Conservation (phyloP, 2,888 invertebrate species). For the Agrilus mali region DNA sequence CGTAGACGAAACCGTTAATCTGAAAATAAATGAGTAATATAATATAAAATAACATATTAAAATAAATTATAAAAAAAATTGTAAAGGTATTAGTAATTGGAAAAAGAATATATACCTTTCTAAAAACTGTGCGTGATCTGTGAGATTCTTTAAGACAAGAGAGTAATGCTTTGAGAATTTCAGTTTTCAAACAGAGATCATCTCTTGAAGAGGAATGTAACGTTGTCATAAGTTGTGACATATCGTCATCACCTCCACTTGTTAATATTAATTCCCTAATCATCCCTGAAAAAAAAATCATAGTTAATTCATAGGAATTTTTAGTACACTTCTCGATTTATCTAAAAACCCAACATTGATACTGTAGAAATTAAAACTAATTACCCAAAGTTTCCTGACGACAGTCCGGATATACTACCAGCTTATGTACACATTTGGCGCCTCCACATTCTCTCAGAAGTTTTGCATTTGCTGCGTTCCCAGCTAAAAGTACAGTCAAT, state of each 20-base stretch:
- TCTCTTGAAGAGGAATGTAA: conserved; percentile 82
- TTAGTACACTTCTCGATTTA: too few relatives aligned
- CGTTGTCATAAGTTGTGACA: conserved; percentile 81
- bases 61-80: too few relatives aligned
- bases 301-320: too few relatives aligned
- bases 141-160: conserved; percentile 91
- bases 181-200: conserved; percentile 73
- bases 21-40: conserved; percentile 19
- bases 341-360: too few relatives aligned
- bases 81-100: too few relatives aligned
- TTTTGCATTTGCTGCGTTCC: conserved; percentile 78
- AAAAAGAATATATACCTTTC: conserved; percentile 50
- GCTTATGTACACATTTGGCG: conserved; percentile 80
- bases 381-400: conserved; percentile 67
- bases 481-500: conserved; percentile 67
- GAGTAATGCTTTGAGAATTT: conserved; percentile 78
- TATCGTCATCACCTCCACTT: conserved; percentile 91
- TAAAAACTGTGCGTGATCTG: conserved; percentile 88
- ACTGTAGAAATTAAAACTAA: conserved; percentile 9
- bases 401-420: conserved; percentile 73
- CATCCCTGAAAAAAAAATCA: conserved; percentile 44
- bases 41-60: not conserved
- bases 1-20: conserved; percentile 93
- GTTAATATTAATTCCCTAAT: conserved; percentile 80
- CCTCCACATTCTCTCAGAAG: conserved; percentile 91